Evolutionary conservation across 2,888 invertebrate species (phyloP).

Genomic region (Ferdinandea cuprea): DNA sequence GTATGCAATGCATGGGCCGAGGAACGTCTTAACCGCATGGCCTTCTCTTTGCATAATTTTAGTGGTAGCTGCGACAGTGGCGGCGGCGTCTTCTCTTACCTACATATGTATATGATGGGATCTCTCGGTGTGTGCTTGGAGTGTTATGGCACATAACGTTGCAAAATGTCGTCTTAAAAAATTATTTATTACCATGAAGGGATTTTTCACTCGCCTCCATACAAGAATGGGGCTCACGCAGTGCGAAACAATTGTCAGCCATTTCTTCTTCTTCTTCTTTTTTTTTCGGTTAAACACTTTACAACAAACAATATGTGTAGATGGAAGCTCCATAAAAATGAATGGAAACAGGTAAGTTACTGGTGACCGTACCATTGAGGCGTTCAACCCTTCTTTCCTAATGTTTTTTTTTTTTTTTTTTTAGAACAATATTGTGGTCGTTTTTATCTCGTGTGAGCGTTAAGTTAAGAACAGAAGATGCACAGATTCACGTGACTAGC

Average conservation of each 20-base stretch:
- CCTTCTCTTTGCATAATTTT: slow-evolving; percentile 56
- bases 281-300: slow-evolving; percentile 23
- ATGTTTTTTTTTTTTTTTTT: slow-evolving; percentile 3
- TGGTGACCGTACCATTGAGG: slow-evolving; percentile 34
- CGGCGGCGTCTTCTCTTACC: slow-evolving; percentile 36
- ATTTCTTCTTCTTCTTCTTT: slow-evolving; percentile 31
- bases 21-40: slow-evolving; percentile 39
- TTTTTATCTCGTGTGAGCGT: slow-evolving; percentile 28
- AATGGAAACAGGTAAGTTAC: slow-evolving; percentile 27
- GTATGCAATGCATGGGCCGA: slow-evolving; percentile 13
- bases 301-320: slow-evolving; percentile 55
- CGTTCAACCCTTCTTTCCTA: slow-evolving; percentile 16
- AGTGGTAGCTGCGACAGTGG: slow-evolving; percentile 21
- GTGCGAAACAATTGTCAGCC: slow-evolving; percentile 70
- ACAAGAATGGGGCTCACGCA: slow-evolving; percentile 64
- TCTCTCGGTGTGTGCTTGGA: slow-evolving; percentile 30
- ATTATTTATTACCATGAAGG: slow-evolving; percentile 67
- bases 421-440: slow-evolving; percentile 28
- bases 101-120: no score
- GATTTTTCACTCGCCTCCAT: slow-evolving; percentile 58
- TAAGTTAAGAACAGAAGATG: slow-evolving; percentile 11
- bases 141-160: slow-evolving; percentile 62
- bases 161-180: slow-evolving; percentile 73
- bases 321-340: slow-evolving; percentile 46
- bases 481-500: slow-evolving; percentile 31